Base-by-base conservation (phyloP, 2,888 invertebrate genomes). In the Brachylomia viminalis region DNA sequence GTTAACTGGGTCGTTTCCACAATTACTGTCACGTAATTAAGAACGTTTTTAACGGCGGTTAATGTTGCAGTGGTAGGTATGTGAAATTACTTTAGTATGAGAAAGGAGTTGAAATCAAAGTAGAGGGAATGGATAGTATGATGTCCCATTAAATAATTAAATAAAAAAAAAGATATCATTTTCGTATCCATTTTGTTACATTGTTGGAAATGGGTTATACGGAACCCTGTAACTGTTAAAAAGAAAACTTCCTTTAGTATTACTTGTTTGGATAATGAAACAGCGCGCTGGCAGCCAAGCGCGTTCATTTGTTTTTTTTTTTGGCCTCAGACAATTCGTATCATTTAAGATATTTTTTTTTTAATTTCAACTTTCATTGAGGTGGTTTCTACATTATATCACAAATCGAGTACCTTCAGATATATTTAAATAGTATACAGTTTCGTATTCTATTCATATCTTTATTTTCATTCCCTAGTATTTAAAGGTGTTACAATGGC, bases 1-100 rank as follows among this genome's bases (percentile, higher is more conserved):
- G 72, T 84, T 75, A 84, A 84, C 84, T 83, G 80, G 77, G 80
- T 84, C 82, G 74, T 84, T 84, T 38, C 62, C 69, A 81, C 81
- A 81, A 81, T 83, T 80, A 80, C 68, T 80, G 80, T 70, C 80
- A 83, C 72, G 59, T 73, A 72, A 83, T 83, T 80, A 83, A 80
- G 84, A 83, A 38, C 58, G 72, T 72, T 70, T 75, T 80, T 56
- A 72, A 80, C n/a, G 54, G 49, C 15, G 23, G 62, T 54, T 62
- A 70, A 76, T 52, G 49, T 64, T 45, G 23, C 73, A 45, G 38
- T 72, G n/a, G 69, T 65, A 33, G 20, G 52, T 79, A 15, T 59
- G 27, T 38, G 20, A 30, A n/a, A 54, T 62, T 58, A n/a, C n/a
- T 20, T 65, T 23, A 52, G 58, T 47, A 49, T 74, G 30, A 54